A percentile compares a stretch with the other conserved stretches of the same genome.
Conservation (phyloP, 1,140 invertebrate genomes). For the Centruroides sculpturatus region DNA sequence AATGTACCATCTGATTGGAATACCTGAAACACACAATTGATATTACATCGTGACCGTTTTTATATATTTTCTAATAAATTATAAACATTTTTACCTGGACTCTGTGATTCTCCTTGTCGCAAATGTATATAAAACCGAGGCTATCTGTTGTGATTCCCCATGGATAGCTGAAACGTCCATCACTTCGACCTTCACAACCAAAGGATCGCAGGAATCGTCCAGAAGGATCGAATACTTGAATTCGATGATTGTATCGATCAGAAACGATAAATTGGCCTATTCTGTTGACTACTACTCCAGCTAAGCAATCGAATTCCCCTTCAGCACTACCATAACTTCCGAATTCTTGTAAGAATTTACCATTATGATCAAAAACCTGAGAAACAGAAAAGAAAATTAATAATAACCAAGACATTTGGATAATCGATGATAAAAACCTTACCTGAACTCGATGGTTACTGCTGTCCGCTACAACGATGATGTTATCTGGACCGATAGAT, state of each 20-base stretch:
- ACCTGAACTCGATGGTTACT: constrained; percentile 77
- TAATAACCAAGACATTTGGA: background rate
- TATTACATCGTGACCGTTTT: too few relatives aligned
- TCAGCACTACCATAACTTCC: constrained; percentile 83
- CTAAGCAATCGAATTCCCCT: constrained; percentile 91
- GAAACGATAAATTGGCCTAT: constrained; percentile 93
- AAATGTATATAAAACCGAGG: constrained; percentile 95
- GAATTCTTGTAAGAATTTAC: constrained; percentile 80
- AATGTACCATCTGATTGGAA: constrained; percentile 96
- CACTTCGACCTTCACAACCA: constrained; percentile 70
- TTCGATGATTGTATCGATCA: constrained; percentile 85
- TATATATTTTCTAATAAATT: too few relatives aligned
- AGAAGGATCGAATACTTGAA: constrained; percentile 84
- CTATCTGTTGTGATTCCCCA: constrained; percentile 97
- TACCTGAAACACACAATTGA: constrained; percentile 44
- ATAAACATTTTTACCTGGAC: constrained; percentile 31
- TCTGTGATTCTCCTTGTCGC: constrained; percentile 96
- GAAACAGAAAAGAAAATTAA: background rate
- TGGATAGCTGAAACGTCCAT: constrained; percentile 81
- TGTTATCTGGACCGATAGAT: constrained; percentile 81
- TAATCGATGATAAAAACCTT: background rate
- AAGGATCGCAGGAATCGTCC: constrained; percentile 79
- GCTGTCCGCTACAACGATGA: constrained; percentile 87
- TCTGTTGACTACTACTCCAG: constrained; percentile 84
- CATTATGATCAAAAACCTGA: constrained; percentile 62